Base-by-base conservation (phyloP, 2,888 invertebrate species). In the Catotricha subobsoleta region DNA sequence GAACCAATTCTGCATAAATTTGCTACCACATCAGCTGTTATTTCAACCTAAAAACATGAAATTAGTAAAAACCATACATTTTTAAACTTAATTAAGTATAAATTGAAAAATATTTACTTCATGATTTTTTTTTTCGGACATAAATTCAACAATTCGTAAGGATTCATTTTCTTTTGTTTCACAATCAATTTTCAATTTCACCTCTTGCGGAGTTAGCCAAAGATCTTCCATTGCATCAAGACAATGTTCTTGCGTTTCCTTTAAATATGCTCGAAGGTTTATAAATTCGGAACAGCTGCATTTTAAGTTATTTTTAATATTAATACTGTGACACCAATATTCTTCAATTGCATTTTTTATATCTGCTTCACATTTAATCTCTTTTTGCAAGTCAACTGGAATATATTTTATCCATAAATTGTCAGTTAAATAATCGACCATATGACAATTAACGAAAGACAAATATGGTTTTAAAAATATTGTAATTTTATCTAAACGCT, bases 71-170 rank as follows among this genome's bases (percentile, higher is more conserved):
- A 29, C n/a, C 15, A 10, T 18, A 19, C 19, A 16, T 19, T 3
- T 5, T 33, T 33, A 10, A 12, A 15, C 4, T 33, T 19, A 19
- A 3, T 19, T 16, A 33, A 33, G 18, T n/a, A n/a, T n/a, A n/a
- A n/a, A n/a, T n/a, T n/a, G n/a, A n/a, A n/a, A n/a, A n/a, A n/a
- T n/a, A n/a, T n/a, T 44, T 41, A 76, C 77, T 68, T 88, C 88
- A 55, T 88, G 81, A 33, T 74, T 72, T 53, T 88, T 88, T 58
- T 88, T 88, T 38, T 67, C 66, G 3, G 69, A 76, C 80, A 86
- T 83, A 51, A 82, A 80, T 48, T 74, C 71, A n/a, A 71, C 68
- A 8, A 79, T 62, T 45, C 59, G 56, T 44, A 54, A 47, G 45
- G 55, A 45, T 6, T 46, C 48, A 8, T 49, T 30, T 9, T 41